These are phyloP conservation scores for Microplitis manilae DNA, from an alignment of 2,888 invertebrate genomes.

Conservation along the genomic window DNA sequence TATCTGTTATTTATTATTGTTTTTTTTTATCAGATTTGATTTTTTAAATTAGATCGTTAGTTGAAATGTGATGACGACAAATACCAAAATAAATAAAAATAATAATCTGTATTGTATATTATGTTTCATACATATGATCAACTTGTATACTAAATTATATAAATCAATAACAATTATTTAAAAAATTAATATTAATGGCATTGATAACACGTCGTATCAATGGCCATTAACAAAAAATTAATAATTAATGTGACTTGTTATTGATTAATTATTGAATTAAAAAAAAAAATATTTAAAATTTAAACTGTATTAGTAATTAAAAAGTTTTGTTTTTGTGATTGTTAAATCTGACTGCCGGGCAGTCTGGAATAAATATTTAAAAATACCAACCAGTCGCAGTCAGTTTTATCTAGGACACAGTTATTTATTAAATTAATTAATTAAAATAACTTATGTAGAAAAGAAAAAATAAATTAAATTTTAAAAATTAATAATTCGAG, in stretches of 20 bases:
- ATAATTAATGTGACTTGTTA: slow-evolving; percentile 61
- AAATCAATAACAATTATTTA: slow-evolving; percentile 62
- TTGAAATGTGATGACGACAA: slow-evolving; percentile 45
- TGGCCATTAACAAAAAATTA: slow-evolving; percentile 50
- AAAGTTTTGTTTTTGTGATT: slow-evolving; percentile 65
- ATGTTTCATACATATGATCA: slow-evolving; percentile 73
- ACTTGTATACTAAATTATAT: slow-evolving; percentile 69
- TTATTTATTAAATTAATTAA: slow-evolving; percentile 46
- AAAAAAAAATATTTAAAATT: slow-evolving; percentile 64
- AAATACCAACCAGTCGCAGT: slow-evolving; percentile 63
- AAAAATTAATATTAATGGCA: slow-evolving; percentile 41
- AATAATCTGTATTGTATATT: slow-evolving; percentile 75
- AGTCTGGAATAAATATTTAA: slow-evolving; percentile 62
- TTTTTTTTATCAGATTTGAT: slow-evolving; percentile 54
- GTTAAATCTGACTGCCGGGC: slow-evolving; percentile 68
- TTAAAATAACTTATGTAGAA: slow-evolving; percentile 37
- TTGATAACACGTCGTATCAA: slow-evolving; percentile 55
- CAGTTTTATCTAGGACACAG: slow-evolving; percentile 60
- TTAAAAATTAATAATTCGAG: slow-evolving; percentile 38
- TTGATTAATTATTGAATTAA: slow-evolving; percentile 65
- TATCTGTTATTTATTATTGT: slow-evolving; percentile 18
- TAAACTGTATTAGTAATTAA: slow-evolving; percentile 65
- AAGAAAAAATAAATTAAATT: slow-evolving; percentile 4
- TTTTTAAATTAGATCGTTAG: slow-evolving; percentile 51
- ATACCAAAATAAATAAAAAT: slow-evolving; percentile 44